Conservation (phyloP, 2,113 vertebrate species). For the Prinia subflava region DNA sequence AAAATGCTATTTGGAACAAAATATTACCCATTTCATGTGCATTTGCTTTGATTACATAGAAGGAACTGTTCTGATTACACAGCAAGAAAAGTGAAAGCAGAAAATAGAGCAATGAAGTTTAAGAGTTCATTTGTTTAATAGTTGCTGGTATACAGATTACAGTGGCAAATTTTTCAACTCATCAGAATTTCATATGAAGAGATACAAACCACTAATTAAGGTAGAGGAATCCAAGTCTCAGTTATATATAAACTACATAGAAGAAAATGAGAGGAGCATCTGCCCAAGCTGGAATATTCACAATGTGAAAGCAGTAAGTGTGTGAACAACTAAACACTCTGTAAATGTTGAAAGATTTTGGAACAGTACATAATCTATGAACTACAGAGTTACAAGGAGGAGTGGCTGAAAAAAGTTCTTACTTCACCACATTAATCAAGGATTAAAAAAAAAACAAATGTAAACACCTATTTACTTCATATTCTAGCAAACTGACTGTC, state of each 20-base stretch:
- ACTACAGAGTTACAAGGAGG: background rate
- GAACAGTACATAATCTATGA: background rate
- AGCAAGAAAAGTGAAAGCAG: background rate
- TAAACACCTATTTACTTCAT: background rate
- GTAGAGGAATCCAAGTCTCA: background rate
- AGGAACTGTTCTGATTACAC: background rate
- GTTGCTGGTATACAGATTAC: background rate
- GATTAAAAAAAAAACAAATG: background rate
- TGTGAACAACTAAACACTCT: background rate
- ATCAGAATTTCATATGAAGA: conserved; percentile 1
- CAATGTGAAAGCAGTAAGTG: background rate
- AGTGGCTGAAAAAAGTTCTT: background rate
- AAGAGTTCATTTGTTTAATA: conserved; percentile 26
- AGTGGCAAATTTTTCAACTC: background rate
- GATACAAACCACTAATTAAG: background rate
- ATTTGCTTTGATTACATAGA: background rate
- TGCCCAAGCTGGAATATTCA: background rate
- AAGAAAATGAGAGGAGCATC: background rate
- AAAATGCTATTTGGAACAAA: background rate
- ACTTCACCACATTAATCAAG: background rate
- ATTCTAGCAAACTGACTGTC: background rate
- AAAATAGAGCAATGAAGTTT: background rate
- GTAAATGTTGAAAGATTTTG: background rate
- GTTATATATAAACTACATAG: background rate
- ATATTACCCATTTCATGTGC: background rate